Evolutionary conservation across 2,888 invertebrate genomes (phyloP), one percentile per base, ranked within the genome.

Genomic region (Melieria picta): DNA sequence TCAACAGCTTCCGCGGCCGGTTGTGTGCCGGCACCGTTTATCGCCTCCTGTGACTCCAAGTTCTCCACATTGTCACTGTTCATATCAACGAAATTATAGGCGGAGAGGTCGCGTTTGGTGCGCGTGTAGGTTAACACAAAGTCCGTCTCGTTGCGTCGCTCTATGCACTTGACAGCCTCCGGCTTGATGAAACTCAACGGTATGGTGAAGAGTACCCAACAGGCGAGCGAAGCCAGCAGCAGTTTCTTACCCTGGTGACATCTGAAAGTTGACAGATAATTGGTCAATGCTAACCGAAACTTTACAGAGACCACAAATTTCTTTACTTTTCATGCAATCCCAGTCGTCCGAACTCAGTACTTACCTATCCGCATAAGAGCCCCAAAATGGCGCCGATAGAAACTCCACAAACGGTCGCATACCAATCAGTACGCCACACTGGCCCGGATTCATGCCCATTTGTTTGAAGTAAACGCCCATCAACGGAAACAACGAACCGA

Each of bases 381-480:
- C 97, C 99, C 99, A 99, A 87, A 99, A 98, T 0, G 99, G 99
- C 1, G 97, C 98, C 70, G 97, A 95, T 69, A 98, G 89, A 87
- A 99, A 98, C 88, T 99, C 99, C 63, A 99, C 95, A 85, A 99
- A 96, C 1, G 99, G 99, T 75, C 99, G 90, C 79, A 96, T 93
- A 45, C 99, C 99, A 80, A 98, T 95, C n/a, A 96, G 90, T 71
- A 96, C 89, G 6, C 98, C 98, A 83, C 96, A 95, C 86, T 98
- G 98, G 16, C 94, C 94, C 1, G 98, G 96, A 88, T 98, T 98
- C 97, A 99, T 98, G 73, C 98, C 98, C 93, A 99, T 94, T 89
- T 99, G 99, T 89, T 99, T 99, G 90, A 99, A 99, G 88, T 99
- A 99, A 61, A 99, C 96, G 52, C 98, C 99, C 93, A 99, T 95